These are phyloP conservation scores for Machaerirhynchus nigripectus DNA, from an alignment of 2,113 vertebrate species.

Conservation along the genomic window DNA sequence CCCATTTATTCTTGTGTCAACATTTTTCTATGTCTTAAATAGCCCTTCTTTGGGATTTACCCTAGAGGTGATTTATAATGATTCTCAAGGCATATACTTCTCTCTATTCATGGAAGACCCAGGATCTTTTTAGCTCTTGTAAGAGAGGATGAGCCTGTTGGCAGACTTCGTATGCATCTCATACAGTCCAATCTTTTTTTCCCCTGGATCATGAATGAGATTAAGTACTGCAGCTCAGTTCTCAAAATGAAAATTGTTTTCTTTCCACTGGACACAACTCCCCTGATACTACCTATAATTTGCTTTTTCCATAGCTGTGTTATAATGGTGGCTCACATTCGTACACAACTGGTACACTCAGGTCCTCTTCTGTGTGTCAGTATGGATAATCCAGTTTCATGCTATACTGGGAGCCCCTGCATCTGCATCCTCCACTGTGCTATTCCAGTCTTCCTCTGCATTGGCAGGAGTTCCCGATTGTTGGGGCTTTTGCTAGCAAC, in stretches of 20 bases:
- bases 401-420: background rate
- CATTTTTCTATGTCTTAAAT: constrained; percentile 58
- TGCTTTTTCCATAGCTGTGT: background rate
- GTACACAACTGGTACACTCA: background rate
- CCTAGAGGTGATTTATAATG: constrained; percentile 7
- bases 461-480: background rate
- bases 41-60: constrained; percentile 25
- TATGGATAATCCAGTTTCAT: background rate
- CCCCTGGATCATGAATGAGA: background rate
- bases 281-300: background rate
- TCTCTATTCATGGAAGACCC: background rate
- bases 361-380: background rate
- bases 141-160: background rate
- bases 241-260: background rate
- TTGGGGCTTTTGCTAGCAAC: background rate
- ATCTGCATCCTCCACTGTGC: background rate
- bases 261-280: background rate
- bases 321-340: background rate
- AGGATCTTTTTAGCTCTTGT: background rate
- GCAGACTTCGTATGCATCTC: background rate
- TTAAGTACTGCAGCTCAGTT: background rate
- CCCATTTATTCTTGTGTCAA: constrained; percentile 35
- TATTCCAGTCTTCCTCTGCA: background rate
- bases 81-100: background rate
- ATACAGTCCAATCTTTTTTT: background rate